Evolutionary conservation across 2,888 invertebrate genomes (phyloP).

Genomic region (Drosophila cognata): DNA sequence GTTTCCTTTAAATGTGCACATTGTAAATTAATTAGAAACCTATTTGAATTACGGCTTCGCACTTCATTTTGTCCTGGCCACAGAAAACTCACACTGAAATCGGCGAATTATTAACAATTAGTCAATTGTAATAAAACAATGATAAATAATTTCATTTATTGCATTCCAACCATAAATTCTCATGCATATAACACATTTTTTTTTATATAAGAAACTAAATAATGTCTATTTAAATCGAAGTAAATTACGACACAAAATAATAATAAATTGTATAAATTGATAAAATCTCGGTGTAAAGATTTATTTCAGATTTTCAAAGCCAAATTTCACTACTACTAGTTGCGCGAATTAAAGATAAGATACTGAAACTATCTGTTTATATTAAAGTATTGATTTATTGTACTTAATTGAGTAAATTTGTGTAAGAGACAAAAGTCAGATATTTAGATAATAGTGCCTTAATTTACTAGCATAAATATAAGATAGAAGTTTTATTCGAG

Average conservation of each 20-base stretch:
- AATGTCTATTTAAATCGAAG: neutral
- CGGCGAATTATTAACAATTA: conserved; percentile 71
- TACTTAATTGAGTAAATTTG: neutral
- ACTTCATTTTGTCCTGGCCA: neutral
- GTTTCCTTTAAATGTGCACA: conserved; percentile 53
- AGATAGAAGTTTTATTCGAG: neutral
- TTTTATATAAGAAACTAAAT: neutral
- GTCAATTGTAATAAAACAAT: conserved; percentile 68
- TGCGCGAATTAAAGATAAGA: neutral
- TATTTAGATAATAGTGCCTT: neutral
- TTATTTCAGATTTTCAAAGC: neutral
- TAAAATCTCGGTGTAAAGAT: neutral
- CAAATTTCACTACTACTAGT: neutral
- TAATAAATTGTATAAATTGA: neutral
- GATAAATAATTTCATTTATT: conserved; percentile 66
- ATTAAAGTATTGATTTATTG: neutral
- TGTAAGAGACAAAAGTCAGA: neutral
- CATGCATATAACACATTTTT: neutral
- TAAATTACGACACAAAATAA: neutral
- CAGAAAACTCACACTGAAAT: conserved; percentile 36
- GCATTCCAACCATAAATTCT: conserved; percentile 18
- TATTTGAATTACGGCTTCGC: conserved; percentile 52
- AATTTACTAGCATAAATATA: neutral
- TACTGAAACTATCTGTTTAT: neutral
- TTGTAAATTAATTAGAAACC: conserved; percentile 74